phyloP scores from a whole-genome alignment of 2,797 vertebrate genomes.

The Paguma larvata region DNA sequence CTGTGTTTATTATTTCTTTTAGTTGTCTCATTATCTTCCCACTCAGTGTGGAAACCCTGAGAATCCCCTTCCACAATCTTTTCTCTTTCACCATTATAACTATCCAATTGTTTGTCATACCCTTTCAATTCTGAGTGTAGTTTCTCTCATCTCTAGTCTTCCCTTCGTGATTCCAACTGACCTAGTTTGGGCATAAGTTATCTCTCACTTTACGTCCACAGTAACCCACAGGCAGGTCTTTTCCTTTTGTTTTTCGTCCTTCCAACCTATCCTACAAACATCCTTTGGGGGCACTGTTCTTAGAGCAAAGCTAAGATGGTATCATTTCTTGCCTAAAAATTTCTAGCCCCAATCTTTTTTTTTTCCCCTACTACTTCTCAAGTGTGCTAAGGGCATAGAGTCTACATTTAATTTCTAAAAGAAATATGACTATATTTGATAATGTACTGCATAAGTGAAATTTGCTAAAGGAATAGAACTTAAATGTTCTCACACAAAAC shows the following conservation, averaged over 20 bases:
- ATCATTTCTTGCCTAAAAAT: neutral
- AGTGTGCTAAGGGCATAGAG: neutral
- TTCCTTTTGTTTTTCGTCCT: neutral
- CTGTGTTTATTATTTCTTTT: neutral
- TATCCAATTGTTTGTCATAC: neutral
- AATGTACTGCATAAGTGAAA: neutral
- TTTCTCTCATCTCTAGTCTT: neutral
- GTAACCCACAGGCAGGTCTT: neutral
- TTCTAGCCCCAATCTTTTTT: neutral
- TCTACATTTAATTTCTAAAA: neutral
- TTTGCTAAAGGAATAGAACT: neutral
- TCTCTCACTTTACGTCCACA: neutral
- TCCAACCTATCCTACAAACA: neutral
- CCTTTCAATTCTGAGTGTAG: neutral
- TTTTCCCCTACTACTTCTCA: neutral
- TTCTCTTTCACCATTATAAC: too few species aligned
- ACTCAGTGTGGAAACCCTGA: neutral
- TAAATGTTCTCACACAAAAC: neutral
- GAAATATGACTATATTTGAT: neutral
- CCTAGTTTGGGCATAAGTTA: neutral
- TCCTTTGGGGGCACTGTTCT: neutral
- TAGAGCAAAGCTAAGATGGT: neutral
- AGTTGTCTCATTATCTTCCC: neutral
- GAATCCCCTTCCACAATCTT: neutral
- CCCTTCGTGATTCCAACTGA: neutral